A percentile compares a stretch with the other conserved stretches of the same genome.
phyloP scores from a whole-genome alignment of 2,113 vertebrate species.

The Myotis yumanensis region DNA sequence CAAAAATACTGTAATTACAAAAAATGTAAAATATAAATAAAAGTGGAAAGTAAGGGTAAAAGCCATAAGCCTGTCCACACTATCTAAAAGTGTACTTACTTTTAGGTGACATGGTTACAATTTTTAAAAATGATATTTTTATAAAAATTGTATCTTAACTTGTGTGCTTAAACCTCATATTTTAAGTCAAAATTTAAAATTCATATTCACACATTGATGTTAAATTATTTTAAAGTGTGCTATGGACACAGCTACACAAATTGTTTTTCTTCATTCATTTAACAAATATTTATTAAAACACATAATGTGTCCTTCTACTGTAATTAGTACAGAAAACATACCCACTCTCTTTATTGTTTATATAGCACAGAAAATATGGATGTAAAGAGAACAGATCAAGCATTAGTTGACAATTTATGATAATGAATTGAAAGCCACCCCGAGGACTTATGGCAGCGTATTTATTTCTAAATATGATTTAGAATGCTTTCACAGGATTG shows the following conservation, averaged over 20 bases:
- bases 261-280: not conserved
- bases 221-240: not conserved
- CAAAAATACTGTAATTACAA: not conserved
- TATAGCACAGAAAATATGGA: not conserved
- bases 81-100: not conserved
- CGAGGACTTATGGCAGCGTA: not conserved
- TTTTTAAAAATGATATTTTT: not conserved
- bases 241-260: not conserved
- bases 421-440: not conserved
- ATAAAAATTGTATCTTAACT: not conserved
- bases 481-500: not conserved
- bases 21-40: not conserved
- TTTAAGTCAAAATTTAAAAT: slow-evolving; percentile 16
- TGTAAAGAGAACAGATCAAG: not conserved
- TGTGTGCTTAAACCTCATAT: not conserved
- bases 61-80: not conserved
- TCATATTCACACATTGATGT: not conserved
- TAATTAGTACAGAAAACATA: not conserved
- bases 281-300: not conserved
- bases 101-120: not conserved
- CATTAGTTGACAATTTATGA: not conserved
- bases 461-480: not conserved
- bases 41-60: not conserved
- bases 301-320: not conserved
- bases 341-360: not conserved